These are phyloP conservation scores for Aptenodytes patagonicus DNA, from an alignment of 2,113 vertebrate species.

Conservation along the genomic window DNA sequence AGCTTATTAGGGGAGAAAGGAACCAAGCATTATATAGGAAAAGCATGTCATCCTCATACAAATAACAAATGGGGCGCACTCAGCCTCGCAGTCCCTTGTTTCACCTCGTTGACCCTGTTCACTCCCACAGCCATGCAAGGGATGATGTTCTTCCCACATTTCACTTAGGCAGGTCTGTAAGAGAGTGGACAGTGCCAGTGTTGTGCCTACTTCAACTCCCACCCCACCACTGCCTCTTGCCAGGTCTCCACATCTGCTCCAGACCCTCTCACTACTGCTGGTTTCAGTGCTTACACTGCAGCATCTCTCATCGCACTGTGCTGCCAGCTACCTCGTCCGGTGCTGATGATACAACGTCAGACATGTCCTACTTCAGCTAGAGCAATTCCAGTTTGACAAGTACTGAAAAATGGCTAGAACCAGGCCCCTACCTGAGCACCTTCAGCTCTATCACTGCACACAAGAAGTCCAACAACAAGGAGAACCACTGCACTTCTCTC, in stretches of 20 bases:
- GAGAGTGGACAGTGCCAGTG: not conserved
- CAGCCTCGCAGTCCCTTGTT: not conserved
- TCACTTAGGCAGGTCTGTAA: not conserved
- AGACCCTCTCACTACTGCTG: not conserved
- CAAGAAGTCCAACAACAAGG: not conserved
- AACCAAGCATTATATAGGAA: not conserved
- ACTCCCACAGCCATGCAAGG: not conserved
- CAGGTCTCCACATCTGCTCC: not conserved
- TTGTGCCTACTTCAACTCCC: not conserved
- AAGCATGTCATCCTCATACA: not conserved
- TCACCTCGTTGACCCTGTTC: not conserved
- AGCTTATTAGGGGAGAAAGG: not conserved
- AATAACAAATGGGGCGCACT: not conserved
- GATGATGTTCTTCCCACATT: not conserved
- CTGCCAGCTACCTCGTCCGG: not conserved
- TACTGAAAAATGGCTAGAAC: not conserved
- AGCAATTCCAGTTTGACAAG: not conserved
- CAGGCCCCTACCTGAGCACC: not conserved
- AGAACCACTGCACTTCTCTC: not conserved
- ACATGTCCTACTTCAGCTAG: not conserved
- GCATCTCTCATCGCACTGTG: accelerated
- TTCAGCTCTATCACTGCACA: not conserved
- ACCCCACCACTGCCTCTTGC: not conserved
- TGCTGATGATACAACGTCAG: not conserved
- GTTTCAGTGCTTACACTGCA: not conserved